Conservation (phyloP, 2,888 invertebrate genomes). For the Philereme transversata region DNA sequence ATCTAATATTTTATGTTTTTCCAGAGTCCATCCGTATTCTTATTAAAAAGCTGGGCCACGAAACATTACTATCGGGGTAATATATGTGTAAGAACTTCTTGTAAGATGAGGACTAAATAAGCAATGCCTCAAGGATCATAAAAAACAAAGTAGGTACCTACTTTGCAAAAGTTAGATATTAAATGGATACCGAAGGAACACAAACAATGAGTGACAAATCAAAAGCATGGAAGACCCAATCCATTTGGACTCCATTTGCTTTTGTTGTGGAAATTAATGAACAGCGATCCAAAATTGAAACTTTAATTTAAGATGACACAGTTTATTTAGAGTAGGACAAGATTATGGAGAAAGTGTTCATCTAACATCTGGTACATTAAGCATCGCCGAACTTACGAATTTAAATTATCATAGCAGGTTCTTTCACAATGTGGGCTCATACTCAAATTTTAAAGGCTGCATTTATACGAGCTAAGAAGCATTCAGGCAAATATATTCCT, state of each 20-base stretch:
- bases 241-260: not conserved
- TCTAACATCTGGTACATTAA: constrained; percentile 45
- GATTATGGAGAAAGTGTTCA: constrained; percentile 56
- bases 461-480: not conserved
- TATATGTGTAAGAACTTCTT: too few relatives aligned
- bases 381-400: constrained; percentile 36
- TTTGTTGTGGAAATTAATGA: not conserved
- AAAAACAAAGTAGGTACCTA: too few relatives aligned
- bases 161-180: not conserved
- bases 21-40: not conserved
- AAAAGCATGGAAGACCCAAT: not conserved
- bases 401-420: constrained; percentile 58
- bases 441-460: constrained; percentile 1
- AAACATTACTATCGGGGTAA: too few relatives aligned
- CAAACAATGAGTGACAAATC: not conserved
- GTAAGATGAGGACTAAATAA: too few relatives aligned
- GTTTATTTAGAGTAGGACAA: constrained; percentile 37
- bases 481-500: not conserved
- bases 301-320: constrained; percentile 20
- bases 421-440: constrained; percentile 47
- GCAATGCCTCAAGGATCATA: not conserved
- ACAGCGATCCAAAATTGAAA: not conserved
- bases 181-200: not conserved
- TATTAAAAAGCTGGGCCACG: not conserved
- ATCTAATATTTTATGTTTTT: not conserved